Base-by-base conservation (phyloP, 2,797 vertebrate species). In the Apogon hyalosoma region DNA sequence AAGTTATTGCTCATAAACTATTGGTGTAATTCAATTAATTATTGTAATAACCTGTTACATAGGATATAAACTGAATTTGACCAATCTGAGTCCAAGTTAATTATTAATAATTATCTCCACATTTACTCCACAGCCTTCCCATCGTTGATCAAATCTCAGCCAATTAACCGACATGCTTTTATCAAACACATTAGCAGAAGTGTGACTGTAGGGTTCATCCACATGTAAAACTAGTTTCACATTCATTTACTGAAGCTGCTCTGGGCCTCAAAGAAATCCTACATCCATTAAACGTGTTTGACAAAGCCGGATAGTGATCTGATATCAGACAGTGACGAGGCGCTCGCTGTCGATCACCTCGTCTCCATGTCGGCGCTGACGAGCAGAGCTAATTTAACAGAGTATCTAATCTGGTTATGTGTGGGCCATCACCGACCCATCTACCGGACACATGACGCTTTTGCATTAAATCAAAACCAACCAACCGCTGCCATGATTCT, bases 331-430 rank as follows among this genome's bases (percentile, higher is more conserved):
- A 28, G 9, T 45, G 21, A 24, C 4, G 21, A 24, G 21, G 21
- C 21, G 21, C 4, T 4, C 2, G 21, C 21, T 24, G 21, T 24
- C 21, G 2, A 4, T 58, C 45, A 43, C 38, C 9, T 41, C 2
- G 11, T 41, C 39, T 43, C 43, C 16, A 18, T 7, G 43, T 15
- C 9, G 10, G 43, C 43, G 7, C 24, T 18, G 55, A 58, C 24
- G 13, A 43, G 38, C 38, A 40, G 9, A 14, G 41, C 31, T 58
- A 7, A 46, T 58, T 57, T 58, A 42, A 7, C 24, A n/a, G 55
- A 24, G 21, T 24, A 2, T 24, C 33, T 58, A 46, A 58, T 45
- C 55, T 58, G 12, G 55, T 58, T 46, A 58, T 45, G 40, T 24
- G 33, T 2, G 14, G 41, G 10, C 31, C 55, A 58, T 58, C 45